A percentile compares a stretch with the other conserved stretches of the same genome.
phyloP scores from a whole-genome alignment of 2,113 vertebrate genomes.

The Indri indri region DNA sequence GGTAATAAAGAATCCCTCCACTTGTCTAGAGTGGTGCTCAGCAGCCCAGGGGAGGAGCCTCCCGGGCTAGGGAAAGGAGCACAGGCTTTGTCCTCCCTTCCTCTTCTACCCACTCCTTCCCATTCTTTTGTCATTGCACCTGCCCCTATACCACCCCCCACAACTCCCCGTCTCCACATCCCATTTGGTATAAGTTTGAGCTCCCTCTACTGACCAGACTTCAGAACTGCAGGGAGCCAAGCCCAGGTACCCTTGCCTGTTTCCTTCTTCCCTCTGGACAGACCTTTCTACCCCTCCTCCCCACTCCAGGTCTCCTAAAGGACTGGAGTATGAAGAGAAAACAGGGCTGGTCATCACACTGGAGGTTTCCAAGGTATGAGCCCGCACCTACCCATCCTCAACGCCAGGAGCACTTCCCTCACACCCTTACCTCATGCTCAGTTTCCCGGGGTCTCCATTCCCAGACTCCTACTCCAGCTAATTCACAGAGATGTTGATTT shows the following conservation, averaged over 20 bases:
- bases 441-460: not conserved
- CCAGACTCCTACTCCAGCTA: slow-evolving; percentile 63
- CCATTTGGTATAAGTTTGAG: slow-evolving; percentile 9
- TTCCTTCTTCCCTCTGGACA: not conserved
- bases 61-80: not conserved
- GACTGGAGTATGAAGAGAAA: not conserved
- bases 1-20: not conserved
- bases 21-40: not conserved
- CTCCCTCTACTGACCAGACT: slow-evolving; percentile 68
- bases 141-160: not conserved
- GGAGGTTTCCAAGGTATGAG: not conserved
- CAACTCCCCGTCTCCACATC: not conserved
- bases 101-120: not conserved
- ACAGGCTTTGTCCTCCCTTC: not conserved
- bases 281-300: not conserved
- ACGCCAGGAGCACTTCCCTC: not conserved
- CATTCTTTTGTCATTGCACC: not conserved
- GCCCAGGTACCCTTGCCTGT: no score
- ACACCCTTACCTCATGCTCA: slow-evolving; percentile 12
- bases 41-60: not conserved
- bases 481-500: slow-evolving; percentile 86
- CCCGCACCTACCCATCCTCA: not conserved
- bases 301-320: not conserved
- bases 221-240: not conserved
- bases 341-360: not conserved